Percentiles rank a stretch among this genome's conserved stretches.
These are phyloP conservation scores for Ophion obscuratus DNA, from an alignment of 2,888 invertebrate genomes.

Conservation along the genomic window DNA sequence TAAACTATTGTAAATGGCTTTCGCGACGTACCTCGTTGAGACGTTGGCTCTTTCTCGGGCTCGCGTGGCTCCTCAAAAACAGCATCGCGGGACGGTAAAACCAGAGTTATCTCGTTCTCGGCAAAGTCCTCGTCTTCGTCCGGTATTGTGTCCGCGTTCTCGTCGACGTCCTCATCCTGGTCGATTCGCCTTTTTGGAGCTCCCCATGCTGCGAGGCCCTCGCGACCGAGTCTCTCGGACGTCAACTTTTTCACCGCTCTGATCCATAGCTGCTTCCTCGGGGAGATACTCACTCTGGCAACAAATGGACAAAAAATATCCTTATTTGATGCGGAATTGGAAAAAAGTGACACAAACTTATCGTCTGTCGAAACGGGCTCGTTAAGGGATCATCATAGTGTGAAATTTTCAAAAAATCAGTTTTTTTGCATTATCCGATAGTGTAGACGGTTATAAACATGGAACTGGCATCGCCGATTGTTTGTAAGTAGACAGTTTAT, in stretches of 20 bases:
- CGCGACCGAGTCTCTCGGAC: slow-evolving; percentile 82
- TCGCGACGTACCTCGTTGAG: slow-evolving; percentile 73
- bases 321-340: no score
- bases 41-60: slow-evolving; percentile 76
- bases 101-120: slow-evolving; percentile 64
- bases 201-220: slow-evolving; percentile 82
- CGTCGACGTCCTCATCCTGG: slow-evolving; percentile 73
- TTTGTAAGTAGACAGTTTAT: no score
- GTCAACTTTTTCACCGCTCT: slow-evolving; percentile 83
- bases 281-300: slow-evolving; percentile 79
- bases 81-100: slow-evolving; percentile 59
- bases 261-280: slow-evolving; percentile 83
- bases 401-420: no score
- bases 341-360: no score
- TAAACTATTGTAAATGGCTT: background rate
- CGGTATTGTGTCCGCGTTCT: slow-evolving; percentile 67
- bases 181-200: slow-evolving; percentile 77
- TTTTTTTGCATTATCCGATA: no score
- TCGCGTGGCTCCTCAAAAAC: slow-evolving; percentile 69
- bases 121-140: slow-evolving; percentile 71
- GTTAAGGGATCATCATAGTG: no score
- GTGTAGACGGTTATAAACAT: no score
- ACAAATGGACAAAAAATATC: background rate
- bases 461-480: no score
- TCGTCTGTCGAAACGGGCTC: no score